Evolutionary conservation across 2,797 vertebrate species (phyloP).

Genomic region (Ctenopoma multispine): DNA sequence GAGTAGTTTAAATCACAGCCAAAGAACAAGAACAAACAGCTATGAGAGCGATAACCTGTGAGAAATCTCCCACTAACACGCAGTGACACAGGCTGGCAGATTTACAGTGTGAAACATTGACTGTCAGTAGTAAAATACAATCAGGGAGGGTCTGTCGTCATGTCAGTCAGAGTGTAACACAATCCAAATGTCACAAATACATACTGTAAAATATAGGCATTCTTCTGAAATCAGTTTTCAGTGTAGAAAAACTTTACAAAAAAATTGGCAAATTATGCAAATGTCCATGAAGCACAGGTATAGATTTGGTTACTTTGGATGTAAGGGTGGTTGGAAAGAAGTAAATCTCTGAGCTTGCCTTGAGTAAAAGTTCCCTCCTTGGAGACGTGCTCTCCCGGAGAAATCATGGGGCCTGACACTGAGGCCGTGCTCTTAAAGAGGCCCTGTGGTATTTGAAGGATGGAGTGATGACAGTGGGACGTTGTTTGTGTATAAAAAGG

Average conservation of each 20-base stretch:
- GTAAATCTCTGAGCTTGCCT: slow-evolving; percentile 37
- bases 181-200: slow-evolving; percentile 68
- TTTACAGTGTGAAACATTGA: slow-evolving; percentile 80
- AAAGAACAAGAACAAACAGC: slow-evolving; percentile 62
- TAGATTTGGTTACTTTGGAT: slow-evolving; percentile 22
- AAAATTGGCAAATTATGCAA: slow-evolving; percentile 1
- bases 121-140: slow-evolving; percentile 71
- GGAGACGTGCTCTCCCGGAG: slow-evolving; percentile 58
- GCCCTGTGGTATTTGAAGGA: slow-evolving; percentile 79
- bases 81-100: slow-evolving; percentile 55
- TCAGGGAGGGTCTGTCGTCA: slow-evolving; percentile 55
- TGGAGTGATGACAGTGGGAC: slow-evolving; percentile 81
- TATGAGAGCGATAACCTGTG: slow-evolving; percentile 77
- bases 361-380: slow-evolving; percentile 55
- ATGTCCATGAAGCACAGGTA: slow-evolving; percentile 16
- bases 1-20: slow-evolving; percentile 73
- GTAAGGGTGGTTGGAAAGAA: slow-evolving; percentile 16
- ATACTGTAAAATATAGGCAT: slow-evolving; percentile 13
- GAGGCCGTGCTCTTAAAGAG: slow-evolving; percentile 62
- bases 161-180: slow-evolving; percentile 64
- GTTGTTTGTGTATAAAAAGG: slow-evolving; percentile 80
- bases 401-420: slow-evolving; percentile 62
- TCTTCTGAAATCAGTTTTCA: slow-evolving; percentile 30
- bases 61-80: slow-evolving; percentile 62
- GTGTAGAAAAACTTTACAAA: background rate